phyloP scores from a whole-genome alignment of 2,113 vertebrate species.

The Zonotrichia leucophrys region DNA sequence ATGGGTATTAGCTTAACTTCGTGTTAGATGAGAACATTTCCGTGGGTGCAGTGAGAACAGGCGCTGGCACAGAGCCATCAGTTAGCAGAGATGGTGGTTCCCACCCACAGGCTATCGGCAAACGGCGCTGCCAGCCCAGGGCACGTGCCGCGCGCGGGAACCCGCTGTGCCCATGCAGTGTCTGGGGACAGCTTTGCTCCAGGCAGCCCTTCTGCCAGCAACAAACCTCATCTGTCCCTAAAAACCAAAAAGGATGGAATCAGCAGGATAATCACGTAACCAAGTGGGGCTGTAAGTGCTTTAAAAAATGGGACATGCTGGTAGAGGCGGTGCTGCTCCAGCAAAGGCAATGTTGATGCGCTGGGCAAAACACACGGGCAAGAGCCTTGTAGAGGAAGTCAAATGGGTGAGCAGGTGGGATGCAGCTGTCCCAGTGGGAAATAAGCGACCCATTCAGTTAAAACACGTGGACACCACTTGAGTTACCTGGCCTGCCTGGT shows the following conservation, averaged over 20 bases:
- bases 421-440: neutral
- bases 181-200: neutral
- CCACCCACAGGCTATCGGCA: neutral
- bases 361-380: neutral
- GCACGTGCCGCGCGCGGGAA: rapidly evolving
- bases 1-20: neutral
- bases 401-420: neutral
- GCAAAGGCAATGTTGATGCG: neutral
- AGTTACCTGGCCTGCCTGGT: neutral
- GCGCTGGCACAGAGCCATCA: neutral
- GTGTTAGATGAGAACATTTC: neutral
- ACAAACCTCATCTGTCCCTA: neutral
- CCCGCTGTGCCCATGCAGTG: neutral
- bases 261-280: neutral
- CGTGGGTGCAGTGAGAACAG: neutral
- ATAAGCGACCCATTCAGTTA: neutral
- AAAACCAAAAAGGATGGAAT: neutral
- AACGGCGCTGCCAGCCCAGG: neutral
- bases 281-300: neutral
- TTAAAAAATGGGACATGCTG: neutral
- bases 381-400: neutral
- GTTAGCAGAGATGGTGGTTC: neutral
- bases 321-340: rapidly evolving
- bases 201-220: neutral
- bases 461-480: neutral